phyloP scores from a whole-genome alignment of 1,140 invertebrate genomes.

The Apocrypta bakeri region DNA sequence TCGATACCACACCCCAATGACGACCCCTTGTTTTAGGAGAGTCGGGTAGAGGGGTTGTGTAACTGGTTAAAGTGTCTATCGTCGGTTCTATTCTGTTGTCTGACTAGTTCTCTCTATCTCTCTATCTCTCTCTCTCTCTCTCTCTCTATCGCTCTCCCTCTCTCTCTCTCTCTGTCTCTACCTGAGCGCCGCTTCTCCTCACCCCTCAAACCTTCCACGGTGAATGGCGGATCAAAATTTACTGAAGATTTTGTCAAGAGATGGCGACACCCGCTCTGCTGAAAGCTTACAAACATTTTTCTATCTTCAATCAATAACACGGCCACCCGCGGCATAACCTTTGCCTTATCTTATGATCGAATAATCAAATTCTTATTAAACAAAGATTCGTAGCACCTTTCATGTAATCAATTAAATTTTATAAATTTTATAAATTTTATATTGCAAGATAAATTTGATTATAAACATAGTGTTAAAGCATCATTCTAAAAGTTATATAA shows the following conservation, averaged over 20 bases:
- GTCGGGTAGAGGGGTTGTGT: conserved; percentile 62
- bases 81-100: conserved; percentile 55
- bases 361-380: not conserved
- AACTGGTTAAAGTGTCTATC: conserved; percentile 61
- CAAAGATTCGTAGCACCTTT: not conserved
- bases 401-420: not conserved
- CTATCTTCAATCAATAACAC: conserved; percentile 60
- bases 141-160: not conserved
- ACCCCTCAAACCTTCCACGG: conserved; percentile 47
- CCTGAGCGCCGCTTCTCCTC: conserved; percentile 56
- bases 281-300: conserved; percentile 1
- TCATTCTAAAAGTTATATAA: too few relatives aligned
- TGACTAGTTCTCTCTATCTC: conserved; percentile 59
- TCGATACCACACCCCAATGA: conserved; percentile 66
- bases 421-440: too few relatives aligned
- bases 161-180: conserved; percentile 57
- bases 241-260: conserved; percentile 60
- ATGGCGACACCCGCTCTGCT: conserved; percentile 65
- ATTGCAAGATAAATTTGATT: too few relatives aligned
- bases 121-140: not conserved
- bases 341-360: not conserved
- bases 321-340: conserved; percentile 20
- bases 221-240: conserved; percentile 56
- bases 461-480: too few relatives aligned
- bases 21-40: conserved; percentile 58